These are phyloP conservation scores for Lasiommata megera DNA, from an alignment of 2,888 invertebrate genomes.

Conservation along the genomic window DNA sequence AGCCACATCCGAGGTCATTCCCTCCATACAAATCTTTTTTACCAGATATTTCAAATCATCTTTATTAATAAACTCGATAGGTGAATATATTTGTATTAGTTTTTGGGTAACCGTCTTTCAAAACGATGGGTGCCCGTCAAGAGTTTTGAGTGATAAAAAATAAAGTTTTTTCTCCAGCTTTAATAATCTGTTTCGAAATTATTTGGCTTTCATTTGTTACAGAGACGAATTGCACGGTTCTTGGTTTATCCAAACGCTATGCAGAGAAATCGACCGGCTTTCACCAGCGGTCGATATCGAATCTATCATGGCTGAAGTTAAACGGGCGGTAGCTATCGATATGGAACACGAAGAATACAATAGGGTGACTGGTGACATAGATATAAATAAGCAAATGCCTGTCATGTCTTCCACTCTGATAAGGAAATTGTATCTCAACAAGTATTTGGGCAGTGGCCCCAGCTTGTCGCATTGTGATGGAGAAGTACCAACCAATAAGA, in stretches of 20 bases:
- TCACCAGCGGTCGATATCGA: slow-evolving; percentile 50
- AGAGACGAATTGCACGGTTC: slow-evolving; percentile 54
- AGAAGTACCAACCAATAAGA: slow-evolving; percentile 22
- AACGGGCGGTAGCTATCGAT: slow-evolving; percentile 58
- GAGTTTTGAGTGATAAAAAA: no score
- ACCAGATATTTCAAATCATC: no score
- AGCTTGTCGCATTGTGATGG: slow-evolving; percentile 3
- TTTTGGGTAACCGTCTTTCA: no score
- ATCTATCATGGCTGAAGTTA: slow-evolving; percentile 59
- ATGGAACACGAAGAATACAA: slow-evolving; percentile 46
- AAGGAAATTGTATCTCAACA: slow-evolving; percentile 53
- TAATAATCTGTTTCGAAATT: no score
- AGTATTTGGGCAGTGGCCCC: slow-evolving; percentile 36
- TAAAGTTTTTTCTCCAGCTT: no score
- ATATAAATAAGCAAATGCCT: slow-evolving; percentile 55
- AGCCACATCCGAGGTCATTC: no score
- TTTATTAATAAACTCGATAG: no score
- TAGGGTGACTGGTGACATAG: slow-evolving; percentile 41
- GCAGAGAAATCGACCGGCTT: slow-evolving; percentile 51
- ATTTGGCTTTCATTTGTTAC: slow-evolving; percentile 27
- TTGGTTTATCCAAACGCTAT: slow-evolving; percentile 67
- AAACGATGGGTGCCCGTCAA: no score
- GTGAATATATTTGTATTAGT: no score
- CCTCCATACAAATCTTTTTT: no score
- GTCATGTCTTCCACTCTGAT: slow-evolving; percentile 53